Base-by-base conservation (phyloP, 2,113 vertebrate species). In the Osmerus mordax region DNA sequence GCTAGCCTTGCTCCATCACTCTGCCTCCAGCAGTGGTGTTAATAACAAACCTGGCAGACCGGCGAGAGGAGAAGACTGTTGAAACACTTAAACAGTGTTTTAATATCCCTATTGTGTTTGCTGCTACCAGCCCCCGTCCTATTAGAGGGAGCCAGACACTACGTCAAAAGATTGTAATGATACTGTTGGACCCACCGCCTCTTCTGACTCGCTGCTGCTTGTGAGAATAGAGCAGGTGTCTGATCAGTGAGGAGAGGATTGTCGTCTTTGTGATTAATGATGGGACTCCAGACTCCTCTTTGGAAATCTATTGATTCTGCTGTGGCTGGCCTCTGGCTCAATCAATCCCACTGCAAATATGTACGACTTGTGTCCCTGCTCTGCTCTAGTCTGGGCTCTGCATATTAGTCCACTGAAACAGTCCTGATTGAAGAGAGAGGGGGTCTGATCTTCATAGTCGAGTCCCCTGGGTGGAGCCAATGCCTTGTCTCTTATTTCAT, bases 231-330 rank as follows among this genome's bases (percentile, higher is more conserved):
- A 77, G 78, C 80, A 85, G 80, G 81, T 87, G 85, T 88, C 79
- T 72, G 81, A 71, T 77, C 61, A 62, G 74, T 67, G 72, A 79
- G 67, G 73, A 72, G 70, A 75, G 73, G 76, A 68, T 77, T 60
- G 73, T 71, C 79, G 75, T 81, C 67, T 70, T 64, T 72, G 79
- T 85, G 86, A 93, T 89, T 86, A 89, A 91, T 86, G 87, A 87
- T 82, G 84, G 77, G 28, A 78, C 76, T 80, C 65, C 62, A 78
- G 87, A 84, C 78, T 81, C 74, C 78, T 79, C 80, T 85, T 78
- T 71, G 74, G 77, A 78, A 76, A 73, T 80, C 71, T 86, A 87
- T 87, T 78, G 89, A 88, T 89, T 74, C 70, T 58, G 25, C 82
- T 47, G 56, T 58, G 77, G 72, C 79, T 62, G 71, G 77, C 74